Percentiles rank a stretch among this genome's conserved stretches.
Evolutionary conservation across 2,113 vertebrate species (phyloP).

Genomic region (Thryonomys swinderianus): DNA sequence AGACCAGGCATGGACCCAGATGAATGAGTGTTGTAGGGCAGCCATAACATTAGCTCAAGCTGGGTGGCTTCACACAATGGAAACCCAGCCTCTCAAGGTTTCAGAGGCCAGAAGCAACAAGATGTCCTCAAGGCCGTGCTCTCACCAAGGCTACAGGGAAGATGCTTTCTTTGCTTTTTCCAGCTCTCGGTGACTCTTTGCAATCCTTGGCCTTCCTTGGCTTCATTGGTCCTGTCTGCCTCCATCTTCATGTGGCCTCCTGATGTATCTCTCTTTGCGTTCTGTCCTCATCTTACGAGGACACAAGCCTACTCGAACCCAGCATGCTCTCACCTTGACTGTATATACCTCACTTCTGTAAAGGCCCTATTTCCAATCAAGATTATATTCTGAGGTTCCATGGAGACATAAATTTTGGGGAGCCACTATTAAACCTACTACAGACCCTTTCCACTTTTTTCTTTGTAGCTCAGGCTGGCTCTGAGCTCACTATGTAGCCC

Average conservation of each 20-base stretch:
- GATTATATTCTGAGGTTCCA: background rate
- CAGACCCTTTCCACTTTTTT: background rate
- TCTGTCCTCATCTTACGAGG: background rate
- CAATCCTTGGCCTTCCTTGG: background rate
- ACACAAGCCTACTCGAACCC: background rate
- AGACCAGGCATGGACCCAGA: background rate
- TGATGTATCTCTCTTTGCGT: background rate
- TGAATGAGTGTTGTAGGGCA: background rate
- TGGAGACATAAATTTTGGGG: background rate
- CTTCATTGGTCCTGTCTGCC: background rate
- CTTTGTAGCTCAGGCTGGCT: no score
- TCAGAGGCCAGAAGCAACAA: background rate
- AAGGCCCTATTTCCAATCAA: background rate
- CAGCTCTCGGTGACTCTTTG: background rate
- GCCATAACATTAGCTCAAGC: background rate
- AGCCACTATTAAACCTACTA: background rate
- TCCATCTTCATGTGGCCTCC: background rate
- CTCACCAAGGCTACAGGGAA: background rate
- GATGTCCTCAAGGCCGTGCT: background rate
- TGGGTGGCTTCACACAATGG: background rate
- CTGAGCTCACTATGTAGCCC: no score
- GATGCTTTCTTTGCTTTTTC: background rate
- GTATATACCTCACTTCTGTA: background rate
- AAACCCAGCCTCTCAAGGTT: background rate
- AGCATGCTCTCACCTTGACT: background rate